These are phyloP conservation scores for Tenualosa ilisha DNA, from an alignment of 2,797 vertebrate genomes.

Conservation along the genomic window DNA sequence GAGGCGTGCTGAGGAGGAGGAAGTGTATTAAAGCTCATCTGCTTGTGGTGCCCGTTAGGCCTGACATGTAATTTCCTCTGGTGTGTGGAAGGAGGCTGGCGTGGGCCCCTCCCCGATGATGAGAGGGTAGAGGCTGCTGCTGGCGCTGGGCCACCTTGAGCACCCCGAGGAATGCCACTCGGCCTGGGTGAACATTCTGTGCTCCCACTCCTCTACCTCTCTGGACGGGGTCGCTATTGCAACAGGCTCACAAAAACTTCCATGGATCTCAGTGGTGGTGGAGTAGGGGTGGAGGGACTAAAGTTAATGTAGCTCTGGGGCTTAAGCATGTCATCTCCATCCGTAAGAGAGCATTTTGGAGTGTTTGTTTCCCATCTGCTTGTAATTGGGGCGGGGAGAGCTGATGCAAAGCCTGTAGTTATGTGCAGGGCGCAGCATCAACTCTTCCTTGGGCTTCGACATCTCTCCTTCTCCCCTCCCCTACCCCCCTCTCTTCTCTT, in stretches of 20 bases:
- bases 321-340: not conserved
- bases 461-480: not conserved
- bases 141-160: not conserved
- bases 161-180: not conserved
- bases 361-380: slow-evolving; percentile 40
- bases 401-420: not conserved
- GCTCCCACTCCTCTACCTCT: not conserved
- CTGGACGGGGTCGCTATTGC: not conserved
- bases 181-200: not conserved
- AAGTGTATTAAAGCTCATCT: slow-evolving; percentile 7
- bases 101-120: slow-evolving; percentile 3
- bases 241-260: not conserved
- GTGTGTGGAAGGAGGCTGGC: not conserved
- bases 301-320: not conserved
- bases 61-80: slow-evolving; percentile 1
- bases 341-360: not conserved
- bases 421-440: not conserved
- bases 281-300: not conserved
- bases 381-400: not conserved
- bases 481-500: not conserved
- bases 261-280: not conserved
- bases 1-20: not conserved
- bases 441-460: not conserved
- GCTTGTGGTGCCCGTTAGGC: not conserved
- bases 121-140: not conserved